A percentile compares a stretch with the other conserved stretches of the same genome.
phyloP scores from a whole-genome alignment of 2,797 vertebrate genomes.

The Sarcoramphus papa region DNA sequence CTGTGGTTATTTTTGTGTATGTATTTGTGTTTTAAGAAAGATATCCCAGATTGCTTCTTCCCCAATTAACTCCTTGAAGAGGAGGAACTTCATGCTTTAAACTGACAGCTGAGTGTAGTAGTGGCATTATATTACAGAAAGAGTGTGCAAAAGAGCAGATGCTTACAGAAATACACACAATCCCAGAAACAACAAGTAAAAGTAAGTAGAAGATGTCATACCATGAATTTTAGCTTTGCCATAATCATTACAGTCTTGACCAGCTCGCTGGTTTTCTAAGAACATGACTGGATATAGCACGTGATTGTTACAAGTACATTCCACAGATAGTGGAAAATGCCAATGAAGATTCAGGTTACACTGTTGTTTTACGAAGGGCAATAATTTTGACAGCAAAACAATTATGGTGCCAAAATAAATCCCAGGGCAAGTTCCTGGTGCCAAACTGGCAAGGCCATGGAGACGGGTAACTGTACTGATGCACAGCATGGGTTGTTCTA shows the following conservation, averaged over 20 bases:
- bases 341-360: background rate
- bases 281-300: background rate
- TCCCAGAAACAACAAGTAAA: background rate
- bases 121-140: background rate
- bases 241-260: background rate
- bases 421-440: background rate
- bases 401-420: background rate
- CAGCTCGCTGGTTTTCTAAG: background rate
- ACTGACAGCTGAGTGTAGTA: background rate
- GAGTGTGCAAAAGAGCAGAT: background rate
- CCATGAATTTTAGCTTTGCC: background rate
- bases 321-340: background rate
- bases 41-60: background rate
- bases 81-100: background rate
- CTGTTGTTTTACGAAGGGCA: background rate
- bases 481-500: background rate
- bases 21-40: background rate
- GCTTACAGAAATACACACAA: background rate
- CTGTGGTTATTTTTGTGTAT: background rate
- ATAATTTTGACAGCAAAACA: background rate
- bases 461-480: background rate
- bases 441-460: background rate
- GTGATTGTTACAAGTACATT: background rate
- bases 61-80: background rate
- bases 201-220: background rate